phyloP scores from a whole-genome alignment of 2,888 invertebrate species.

The Noctua janthe region DNA sequence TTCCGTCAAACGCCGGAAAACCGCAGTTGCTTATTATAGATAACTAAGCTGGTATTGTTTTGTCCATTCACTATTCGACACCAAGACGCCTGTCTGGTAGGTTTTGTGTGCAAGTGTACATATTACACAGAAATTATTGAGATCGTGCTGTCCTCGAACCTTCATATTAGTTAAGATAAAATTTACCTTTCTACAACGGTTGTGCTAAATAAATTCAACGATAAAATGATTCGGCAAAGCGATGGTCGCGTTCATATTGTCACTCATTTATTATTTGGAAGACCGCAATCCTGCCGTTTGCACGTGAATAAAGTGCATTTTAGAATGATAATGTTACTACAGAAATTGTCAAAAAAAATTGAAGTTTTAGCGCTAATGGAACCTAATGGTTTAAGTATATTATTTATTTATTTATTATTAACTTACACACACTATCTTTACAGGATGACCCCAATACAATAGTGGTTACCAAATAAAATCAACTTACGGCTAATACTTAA shows the following conservation, averaged over 20 bases:
- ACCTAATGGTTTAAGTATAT: neutral
- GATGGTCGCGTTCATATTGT: neutral
- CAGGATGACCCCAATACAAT: too few species aligned
- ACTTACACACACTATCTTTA: too few species aligned
- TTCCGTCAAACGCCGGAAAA: too few species aligned
- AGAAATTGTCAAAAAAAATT: neutral
- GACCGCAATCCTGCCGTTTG: neutral
- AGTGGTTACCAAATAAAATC: too few species aligned
- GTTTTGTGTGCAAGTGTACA: constrained; percentile 28
- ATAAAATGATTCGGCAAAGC: neutral
- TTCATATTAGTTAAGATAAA: neutral
- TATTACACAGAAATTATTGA: constrained; percentile 6
- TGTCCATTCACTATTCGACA: neutral
- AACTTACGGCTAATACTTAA: too few species aligned
- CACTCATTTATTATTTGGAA: neutral
- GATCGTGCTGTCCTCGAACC: constrained; percentile 23
- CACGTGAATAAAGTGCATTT: neutral
- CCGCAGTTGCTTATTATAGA: neutral
- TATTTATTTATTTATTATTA: too few species aligned
- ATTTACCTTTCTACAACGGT: neutral
- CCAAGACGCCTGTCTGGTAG: neutral
- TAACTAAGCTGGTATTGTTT: neutral
- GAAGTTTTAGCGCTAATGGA: neutral
- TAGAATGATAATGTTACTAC: neutral
- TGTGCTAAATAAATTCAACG: constrained; percentile 17